Conservation (phyloP, 2,888 invertebrate genomes). For the Phytoseiulus persimilis region DNA sequence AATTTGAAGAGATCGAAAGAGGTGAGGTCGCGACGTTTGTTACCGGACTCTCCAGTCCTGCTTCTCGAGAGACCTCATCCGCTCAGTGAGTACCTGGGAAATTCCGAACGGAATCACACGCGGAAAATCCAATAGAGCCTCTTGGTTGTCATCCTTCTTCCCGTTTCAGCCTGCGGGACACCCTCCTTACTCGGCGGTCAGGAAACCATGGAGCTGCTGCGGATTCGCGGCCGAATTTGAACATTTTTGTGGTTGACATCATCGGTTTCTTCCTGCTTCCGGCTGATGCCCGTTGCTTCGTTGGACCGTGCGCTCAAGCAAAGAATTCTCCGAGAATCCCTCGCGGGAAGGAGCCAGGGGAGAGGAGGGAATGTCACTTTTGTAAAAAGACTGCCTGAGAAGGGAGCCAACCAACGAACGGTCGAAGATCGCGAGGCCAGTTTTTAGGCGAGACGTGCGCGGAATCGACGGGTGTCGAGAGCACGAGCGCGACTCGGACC, state of each 20-base stretch:
- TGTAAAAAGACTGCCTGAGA: slow-evolving; percentile 20
- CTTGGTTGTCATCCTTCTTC: too few relatives aligned
- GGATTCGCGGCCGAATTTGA: background rate
- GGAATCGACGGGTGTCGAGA: slow-evolving; percentile 36
- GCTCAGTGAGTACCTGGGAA: too few relatives aligned
- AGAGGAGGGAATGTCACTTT: slow-evolving; percentile 20
- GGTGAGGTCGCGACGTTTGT: too few relatives aligned
- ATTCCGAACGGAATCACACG: too few relatives aligned
- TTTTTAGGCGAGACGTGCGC: slow-evolving; percentile 36
- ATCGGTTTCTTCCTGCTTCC: slow-evolving; percentile 6
- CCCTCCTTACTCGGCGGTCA: background rate
- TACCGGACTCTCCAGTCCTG: too few relatives aligned
- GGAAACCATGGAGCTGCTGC: background rate
- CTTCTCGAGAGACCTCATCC: too few relatives aligned
- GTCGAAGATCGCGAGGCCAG: background rate
- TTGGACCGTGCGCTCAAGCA: too few relatives aligned
- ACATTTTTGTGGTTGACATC: slow-evolving; percentile 39
- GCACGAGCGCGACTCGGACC: background rate
- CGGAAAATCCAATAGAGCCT: too few relatives aligned
- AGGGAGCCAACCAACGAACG: background rate
- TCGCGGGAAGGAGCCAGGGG: background rate
- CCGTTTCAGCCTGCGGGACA: background rate
- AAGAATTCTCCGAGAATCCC: background rate
- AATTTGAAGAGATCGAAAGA: too few relatives aligned
- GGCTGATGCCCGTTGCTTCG: background rate